Conservation (phyloP, 2,888 invertebrate genomes). For the Pammene fasciana region DNA sequence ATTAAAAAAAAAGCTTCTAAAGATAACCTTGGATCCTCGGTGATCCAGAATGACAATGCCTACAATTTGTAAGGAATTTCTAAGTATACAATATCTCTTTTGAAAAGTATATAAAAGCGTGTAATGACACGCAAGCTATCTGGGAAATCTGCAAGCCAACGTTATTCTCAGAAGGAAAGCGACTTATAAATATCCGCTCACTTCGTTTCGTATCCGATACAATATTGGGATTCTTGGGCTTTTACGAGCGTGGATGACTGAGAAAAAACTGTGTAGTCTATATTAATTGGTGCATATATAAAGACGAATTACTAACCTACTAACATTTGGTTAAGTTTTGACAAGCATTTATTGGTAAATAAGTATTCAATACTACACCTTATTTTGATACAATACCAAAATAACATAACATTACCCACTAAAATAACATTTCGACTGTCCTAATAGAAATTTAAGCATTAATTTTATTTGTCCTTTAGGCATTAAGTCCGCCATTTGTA, state of each 20-base stretch:
- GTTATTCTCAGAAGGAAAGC: conserved; percentile 6
- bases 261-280: background rate
- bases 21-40: background rate
- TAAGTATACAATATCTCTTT: conserved; percentile 1
- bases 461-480: too few relatives aligned
- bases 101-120: conserved; percentile 1
- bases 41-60: background rate
- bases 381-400: too few relatives aligned
- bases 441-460: too few relatives aligned
- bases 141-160: background rate
- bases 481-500: too few relatives aligned
- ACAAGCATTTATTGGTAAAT: too few relatives aligned
- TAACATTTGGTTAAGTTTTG: too few relatives aligned
- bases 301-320: background rate
- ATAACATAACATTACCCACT: too few relatives aligned
- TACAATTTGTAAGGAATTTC: background rate
- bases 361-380: too few relatives aligned
- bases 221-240: conserved; percentile 10
- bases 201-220: background rate
- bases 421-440: too few relatives aligned
- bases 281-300: background rate
- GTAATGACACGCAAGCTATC: background rate
- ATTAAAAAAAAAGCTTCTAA: background rate
- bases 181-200: conserved; percentile 3
- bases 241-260: background rate